Evolutionary conservation across 2,888 invertebrate genomes (phyloP).

Genomic region (Drosophila helvetica): DNA sequence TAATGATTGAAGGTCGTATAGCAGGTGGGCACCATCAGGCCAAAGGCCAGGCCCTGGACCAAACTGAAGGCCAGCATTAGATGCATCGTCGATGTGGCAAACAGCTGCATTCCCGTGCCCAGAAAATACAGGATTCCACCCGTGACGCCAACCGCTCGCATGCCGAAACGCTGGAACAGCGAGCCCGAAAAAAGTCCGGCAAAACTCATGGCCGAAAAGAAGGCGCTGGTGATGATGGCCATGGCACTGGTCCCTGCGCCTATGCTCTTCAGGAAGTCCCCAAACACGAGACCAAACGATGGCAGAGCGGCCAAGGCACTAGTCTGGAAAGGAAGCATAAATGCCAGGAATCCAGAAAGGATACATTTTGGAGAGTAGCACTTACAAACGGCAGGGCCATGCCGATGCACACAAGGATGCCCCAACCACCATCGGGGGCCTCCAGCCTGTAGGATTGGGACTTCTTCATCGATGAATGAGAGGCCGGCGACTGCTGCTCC

Average conservation of each 20-base stretch:
- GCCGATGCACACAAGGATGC: slow-evolving; percentile 89
- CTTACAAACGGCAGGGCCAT: slow-evolving; percentile 91
- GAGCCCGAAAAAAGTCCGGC: slow-evolving; percentile 88
- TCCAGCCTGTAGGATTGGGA: slow-evolving; percentile 60
- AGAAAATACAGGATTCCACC: slow-evolving; percentile 87
- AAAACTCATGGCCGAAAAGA: slow-evolving; percentile 85
- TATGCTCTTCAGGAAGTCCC: slow-evolving; percentile 87
- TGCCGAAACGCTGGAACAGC: slow-evolving; percentile 87
- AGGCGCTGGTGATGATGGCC: slow-evolving; percentile 89
- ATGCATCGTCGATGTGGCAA: slow-evolving; percentile 87
- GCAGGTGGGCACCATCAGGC: slow-evolving; percentile 89
- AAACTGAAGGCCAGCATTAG: slow-evolving; percentile 88
- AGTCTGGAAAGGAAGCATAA: slow-evolving; percentile 84
- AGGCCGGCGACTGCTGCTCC: neutral
- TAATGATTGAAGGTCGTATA: slow-evolving; percentile 91
- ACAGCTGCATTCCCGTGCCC: slow-evolving; percentile 87
- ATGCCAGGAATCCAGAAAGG: neutral
- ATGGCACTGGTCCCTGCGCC: slow-evolving; percentile 89
- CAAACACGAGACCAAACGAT: slow-evolving; percentile 89
- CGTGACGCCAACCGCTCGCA: slow-evolving; percentile 87
- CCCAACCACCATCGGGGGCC: slow-evolving; percentile 92
- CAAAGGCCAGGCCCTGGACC: slow-evolving; percentile 89
- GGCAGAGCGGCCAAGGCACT: slow-evolving; percentile 88
- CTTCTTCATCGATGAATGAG: slow-evolving; percentile 3
- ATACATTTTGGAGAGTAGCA: neutral